Evolutionary conservation across 2,797 vertebrate genomes (phyloP).

Genomic region (Cyclura pinguis): DNA sequence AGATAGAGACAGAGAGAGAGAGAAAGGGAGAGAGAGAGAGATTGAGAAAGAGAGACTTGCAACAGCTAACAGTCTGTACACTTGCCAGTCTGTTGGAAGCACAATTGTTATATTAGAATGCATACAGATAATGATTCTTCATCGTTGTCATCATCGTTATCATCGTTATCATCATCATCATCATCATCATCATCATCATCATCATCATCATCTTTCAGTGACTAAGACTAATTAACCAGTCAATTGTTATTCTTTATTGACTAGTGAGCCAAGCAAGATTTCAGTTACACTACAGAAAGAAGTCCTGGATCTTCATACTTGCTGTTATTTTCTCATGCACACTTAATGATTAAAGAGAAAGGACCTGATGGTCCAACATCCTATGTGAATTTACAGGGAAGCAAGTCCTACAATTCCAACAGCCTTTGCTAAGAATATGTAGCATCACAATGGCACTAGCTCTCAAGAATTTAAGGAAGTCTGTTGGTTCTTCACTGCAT

Average conservation of each 20-base stretch:
- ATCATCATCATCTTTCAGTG: neutral
- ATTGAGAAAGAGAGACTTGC: slow-evolving; percentile 46
- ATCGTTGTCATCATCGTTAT: slow-evolving; percentile 29
- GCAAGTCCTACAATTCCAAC: neutral
- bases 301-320: neutral
- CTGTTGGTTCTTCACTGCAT: neutral
- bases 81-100: slow-evolving; percentile 36
- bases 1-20: slow-evolving; percentile 32
- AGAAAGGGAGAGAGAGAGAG: neutral
- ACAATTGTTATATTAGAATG: slow-evolving; percentile 26
- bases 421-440: neutral
- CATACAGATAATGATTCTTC: slow-evolving; percentile 36
- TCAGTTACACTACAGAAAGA: neutral
- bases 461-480: neutral
- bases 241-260: slow-evolving; percentile 38
- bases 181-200: too few species aligned
- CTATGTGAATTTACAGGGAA: neutral
- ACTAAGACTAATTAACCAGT: slow-evolving; percentile 13
- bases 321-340: neutral
- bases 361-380: neutral
- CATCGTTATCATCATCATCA: too few species aligned
- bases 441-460: neutral
- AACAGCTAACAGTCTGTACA: slow-evolving; percentile 71
- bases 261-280: neutral
- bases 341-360: neutral